A percentile compares a stretch with the other conserved stretches of the same genome.
These are phyloP conservation scores for Crocuta crocuta DNA, from an alignment of 2,113 vertebrate species.

Conservation along the genomic window DNA sequence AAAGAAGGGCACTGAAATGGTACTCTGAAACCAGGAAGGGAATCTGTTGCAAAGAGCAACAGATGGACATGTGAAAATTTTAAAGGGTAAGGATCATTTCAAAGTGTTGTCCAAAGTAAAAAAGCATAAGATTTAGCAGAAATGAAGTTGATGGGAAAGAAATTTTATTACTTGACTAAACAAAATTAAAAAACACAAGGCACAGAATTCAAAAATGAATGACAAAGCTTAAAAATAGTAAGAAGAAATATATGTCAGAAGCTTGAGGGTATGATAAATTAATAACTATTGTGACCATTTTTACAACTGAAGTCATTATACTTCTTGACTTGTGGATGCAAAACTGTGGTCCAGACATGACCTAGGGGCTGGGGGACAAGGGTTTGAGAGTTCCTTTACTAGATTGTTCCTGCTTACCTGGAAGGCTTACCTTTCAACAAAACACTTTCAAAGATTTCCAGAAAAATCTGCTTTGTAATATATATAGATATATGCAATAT, in stretches of 20 bases:
- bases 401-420: background rate
- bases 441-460: background rate
- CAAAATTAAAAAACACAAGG: slow-evolving; percentile 18
- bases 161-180: background rate
- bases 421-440: background rate
- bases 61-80: slow-evolving; percentile 65
- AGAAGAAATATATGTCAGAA: background rate
- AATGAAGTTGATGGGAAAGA: slow-evolving; percentile 56
- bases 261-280: background rate
- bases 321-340: background rate
- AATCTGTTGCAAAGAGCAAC: slow-evolving; percentile 71
- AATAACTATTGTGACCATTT: background rate
- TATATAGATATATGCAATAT: background rate
- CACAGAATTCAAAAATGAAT: background rate
- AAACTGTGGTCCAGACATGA: background rate
- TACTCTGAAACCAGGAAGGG: slow-evolving; percentile 30
- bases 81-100: slow-evolving; percentile 65
- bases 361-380: background rate
- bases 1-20: slow-evolving; percentile 26
- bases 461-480: background rate
- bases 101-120: slow-evolving; percentile 40
- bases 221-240: background rate
- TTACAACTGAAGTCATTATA: background rate
- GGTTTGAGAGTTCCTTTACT: background rate
- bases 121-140: slow-evolving; percentile 52